phyloP scores from a whole-genome alignment of 2,888 invertebrate species.

The Leptogaster cylindrica region DNA sequence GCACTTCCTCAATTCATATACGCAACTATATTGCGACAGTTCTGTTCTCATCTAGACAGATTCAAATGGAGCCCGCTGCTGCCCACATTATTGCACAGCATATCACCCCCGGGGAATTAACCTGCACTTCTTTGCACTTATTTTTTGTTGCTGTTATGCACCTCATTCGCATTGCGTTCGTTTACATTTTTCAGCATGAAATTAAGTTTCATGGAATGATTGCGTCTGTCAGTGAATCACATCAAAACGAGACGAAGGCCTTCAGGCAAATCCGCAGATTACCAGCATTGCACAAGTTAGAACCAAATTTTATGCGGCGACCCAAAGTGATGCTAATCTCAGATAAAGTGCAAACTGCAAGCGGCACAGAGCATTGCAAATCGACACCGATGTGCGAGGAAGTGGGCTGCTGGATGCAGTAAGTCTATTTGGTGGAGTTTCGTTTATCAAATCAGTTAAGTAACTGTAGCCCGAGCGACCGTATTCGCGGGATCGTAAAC shows the following conservation, averaged over 20 bases:
- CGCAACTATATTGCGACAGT: neutral
- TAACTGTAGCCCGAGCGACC: slow-evolving; percentile 60
- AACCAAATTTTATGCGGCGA: neutral
- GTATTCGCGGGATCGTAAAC: slow-evolving; percentile 63
- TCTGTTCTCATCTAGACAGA: slow-evolving; percentile 9
- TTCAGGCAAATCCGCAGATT: no score
- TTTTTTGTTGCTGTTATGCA: no score
- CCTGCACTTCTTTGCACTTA: neutral
- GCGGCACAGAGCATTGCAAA: no score
- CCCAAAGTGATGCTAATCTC: neutral
- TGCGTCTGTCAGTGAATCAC: neutral
- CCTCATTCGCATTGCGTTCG: slow-evolving; percentile 10
- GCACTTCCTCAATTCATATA: slow-evolving; percentile 36
- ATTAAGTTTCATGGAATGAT: slow-evolving; percentile 13
- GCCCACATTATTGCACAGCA: slow-evolving; percentile 1
- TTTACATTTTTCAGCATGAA: slow-evolving; percentile 12
- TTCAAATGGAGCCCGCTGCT: neutral
- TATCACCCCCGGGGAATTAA: neutral
- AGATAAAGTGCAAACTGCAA: neutral
- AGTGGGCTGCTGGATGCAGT: no score
- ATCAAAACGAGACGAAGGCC: no score
- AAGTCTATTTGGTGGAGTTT: no score
- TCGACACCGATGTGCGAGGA: no score
- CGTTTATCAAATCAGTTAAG: slow-evolving; percentile 3
- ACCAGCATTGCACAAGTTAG: neutral